Percentiles rank a stretch among this genome's conserved stretches.
phyloP scores from a whole-genome alignment of 2,888 invertebrate species.

The Lomographa bimaculata region DNA sequence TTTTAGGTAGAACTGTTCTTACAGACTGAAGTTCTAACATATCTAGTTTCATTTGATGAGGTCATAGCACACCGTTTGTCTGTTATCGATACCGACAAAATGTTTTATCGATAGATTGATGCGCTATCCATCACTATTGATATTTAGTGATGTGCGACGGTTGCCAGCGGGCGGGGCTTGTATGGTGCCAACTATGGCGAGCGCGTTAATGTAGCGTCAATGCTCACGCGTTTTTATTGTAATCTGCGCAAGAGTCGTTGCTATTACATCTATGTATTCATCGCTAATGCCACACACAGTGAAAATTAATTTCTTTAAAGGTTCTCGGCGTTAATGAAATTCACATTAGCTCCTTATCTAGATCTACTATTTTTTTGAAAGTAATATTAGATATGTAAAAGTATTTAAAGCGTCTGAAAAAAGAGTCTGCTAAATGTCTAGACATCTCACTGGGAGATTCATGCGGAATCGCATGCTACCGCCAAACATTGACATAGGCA shows the following conservation, averaged over 20 bases:
- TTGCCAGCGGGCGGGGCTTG: conserved; percentile 71
- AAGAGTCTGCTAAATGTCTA: conserved; percentile 17
- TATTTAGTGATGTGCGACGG: conserved; percentile 51
- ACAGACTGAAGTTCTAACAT: conserved; percentile 1
- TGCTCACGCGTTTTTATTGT: conserved; percentile 67
- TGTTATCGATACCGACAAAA: conserved; percentile 31
- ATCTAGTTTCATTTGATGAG: conserved; percentile 7
- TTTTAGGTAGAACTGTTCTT: neutral
- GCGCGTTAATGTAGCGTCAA: conserved; percentile 77
- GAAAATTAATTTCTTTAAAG: conserved; percentile 29
- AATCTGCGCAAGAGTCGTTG: conserved; percentile 56
- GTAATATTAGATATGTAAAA: neutral
- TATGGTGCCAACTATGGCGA: conserved; percentile 79
- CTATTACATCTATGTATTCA: conserved; percentile 47
- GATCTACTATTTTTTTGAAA: too few relatives aligned
- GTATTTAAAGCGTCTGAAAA: conserved; percentile 7
- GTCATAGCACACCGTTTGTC: conserved; percentile 4
- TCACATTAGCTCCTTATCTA: too few relatives aligned
- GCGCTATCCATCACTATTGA: conserved; percentile 59
- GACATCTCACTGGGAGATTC: conserved; percentile 13
- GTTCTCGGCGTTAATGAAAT: conserved; percentile 3
- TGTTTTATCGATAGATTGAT: conserved; percentile 52
- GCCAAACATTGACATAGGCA: conserved; percentile 15
- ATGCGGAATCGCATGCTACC: conserved; percentile 14
- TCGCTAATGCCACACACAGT: conserved; percentile 61